Conservation (phyloP, 1,140 invertebrate genomes). For the Drosophila repletoides region DNA sequence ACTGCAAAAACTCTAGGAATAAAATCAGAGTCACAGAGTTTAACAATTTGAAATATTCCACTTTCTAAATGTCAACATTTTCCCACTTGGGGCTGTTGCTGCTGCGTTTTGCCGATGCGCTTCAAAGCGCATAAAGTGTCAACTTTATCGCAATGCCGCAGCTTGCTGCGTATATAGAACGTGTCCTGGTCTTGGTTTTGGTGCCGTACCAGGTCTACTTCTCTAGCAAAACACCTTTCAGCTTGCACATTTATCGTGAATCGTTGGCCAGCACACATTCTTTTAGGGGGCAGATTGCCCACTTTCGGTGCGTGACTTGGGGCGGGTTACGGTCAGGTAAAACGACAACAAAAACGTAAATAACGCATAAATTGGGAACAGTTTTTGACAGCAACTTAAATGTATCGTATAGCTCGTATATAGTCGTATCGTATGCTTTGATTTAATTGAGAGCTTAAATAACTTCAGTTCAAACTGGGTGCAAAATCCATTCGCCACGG, state of each 20-base stretch:
- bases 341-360: too few relatives aligned
- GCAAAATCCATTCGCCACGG: too few relatives aligned
- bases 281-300: background rate
- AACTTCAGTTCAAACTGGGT: too few relatives aligned
- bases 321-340: too few relatives aligned
- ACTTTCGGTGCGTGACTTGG: background rate
- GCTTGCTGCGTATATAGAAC: background rate
- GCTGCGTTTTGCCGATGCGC: background rate
- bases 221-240: background rate
- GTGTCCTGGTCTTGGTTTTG: background rate
- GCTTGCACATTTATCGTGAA: conserved; percentile 16
- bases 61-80: background rate
- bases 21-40: background rate
- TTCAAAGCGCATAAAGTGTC: conserved; percentile 25
- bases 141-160: conserved; percentile 25
- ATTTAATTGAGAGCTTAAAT: background rate
- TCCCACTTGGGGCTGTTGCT: background rate
- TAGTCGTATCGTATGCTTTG: too few relatives aligned
- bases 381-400: background rate
- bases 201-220: background rate
- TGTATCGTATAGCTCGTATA: too few relatives aligned
- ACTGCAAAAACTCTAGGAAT: too few relatives aligned
- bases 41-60: background rate
- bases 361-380: background rate
- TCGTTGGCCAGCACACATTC: conserved; percentile 2